Evolutionary conservation across 2,797 vertebrate genomes (phyloP).

Genomic region (Anguilla anguilla): DNA sequence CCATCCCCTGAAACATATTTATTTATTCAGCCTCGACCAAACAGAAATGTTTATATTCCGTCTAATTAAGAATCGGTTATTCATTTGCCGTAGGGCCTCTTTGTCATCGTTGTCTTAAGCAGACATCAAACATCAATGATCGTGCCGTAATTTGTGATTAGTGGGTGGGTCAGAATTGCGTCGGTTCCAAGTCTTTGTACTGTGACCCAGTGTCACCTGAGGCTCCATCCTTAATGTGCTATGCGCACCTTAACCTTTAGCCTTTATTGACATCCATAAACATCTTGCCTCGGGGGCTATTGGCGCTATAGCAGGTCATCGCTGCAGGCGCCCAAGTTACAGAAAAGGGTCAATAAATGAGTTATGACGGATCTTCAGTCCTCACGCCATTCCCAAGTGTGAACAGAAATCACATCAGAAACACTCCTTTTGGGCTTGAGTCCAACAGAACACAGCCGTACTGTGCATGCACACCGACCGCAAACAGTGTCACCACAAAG

Average conservation of each 20-base stretch:
- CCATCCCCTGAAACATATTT: neutral
- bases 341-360: neutral
- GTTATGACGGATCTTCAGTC: neutral
- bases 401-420: neutral
- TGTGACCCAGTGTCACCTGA: conserved; percentile 32
- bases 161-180: conserved; percentile 42
- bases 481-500: conserved; percentile 1
- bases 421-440: neutral
- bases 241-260: neutral
- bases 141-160: conserved; percentile 45
- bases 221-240: conserved; percentile 33
- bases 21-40: neutral
- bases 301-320: neutral
- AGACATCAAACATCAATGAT: conserved; percentile 1
- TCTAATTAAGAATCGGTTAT: neutral
- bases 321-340: conserved; percentile 10
- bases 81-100: neutral
- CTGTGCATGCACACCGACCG: neutral
- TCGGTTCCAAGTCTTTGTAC: conserved; percentile 35
- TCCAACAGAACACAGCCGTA: neutral
- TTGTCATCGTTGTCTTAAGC: neutral
- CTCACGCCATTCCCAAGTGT: neutral
- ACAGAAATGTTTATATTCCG: neutral
- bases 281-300: conserved; percentile 4
- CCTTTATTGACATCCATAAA: conserved; percentile 15